Base-by-base conservation (phyloP, 2,888 invertebrate genomes). In the Rhingia campestris region DNA sequence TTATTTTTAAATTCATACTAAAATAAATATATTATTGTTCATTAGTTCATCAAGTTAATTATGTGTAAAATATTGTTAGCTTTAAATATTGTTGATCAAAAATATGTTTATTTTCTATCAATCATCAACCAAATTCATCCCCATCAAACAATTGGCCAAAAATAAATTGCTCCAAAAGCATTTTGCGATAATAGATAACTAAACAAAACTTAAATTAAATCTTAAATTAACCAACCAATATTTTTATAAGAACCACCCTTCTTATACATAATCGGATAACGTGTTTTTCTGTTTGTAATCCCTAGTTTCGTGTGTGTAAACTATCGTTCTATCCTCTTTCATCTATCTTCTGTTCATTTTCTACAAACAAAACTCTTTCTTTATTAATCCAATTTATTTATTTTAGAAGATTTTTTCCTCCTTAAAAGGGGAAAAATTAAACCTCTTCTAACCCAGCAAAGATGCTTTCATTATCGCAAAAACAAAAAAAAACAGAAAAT, bases 401-500 rank as follows among this genome's bases (percentile, higher is more conserved):
- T 84, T 84, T 63, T 84, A 84, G 75, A 84, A 84, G 80, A 80
- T 79, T 66, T 84, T 80, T 76, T 51, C 70, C 66, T 39, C 22
- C 10, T 49, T 9, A 51, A 12, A 33, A 22, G 30, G 66, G 69
- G 70, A 58, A 63, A 59, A 47, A 45, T 35, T 22, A 22, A 58
- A 69, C 49, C 69, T 67, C 76, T 77, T 86, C 82, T 76, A 86
- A 86, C 75, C 86, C 87, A 90, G 91, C 90, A 91, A 90, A 91
- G 91, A 91, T 91, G 91, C 91, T 91, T 91, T 91, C 90, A 88
- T 89, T 88, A 91, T 89, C 89, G 88, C 88, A 88, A 90, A 88
- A 87, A 86, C 85, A 86, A 86, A 85, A 75, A 86, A 84, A 81
- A 81, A 81, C 70, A 69, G 64, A 86, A 82, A 86, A 82, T 37